Percentiles rank a stretch among this genome's conserved stretches.
Conservation (phyloP, 1,140 invertebrate species). For the Drosophila equinoxialis region DNA sequence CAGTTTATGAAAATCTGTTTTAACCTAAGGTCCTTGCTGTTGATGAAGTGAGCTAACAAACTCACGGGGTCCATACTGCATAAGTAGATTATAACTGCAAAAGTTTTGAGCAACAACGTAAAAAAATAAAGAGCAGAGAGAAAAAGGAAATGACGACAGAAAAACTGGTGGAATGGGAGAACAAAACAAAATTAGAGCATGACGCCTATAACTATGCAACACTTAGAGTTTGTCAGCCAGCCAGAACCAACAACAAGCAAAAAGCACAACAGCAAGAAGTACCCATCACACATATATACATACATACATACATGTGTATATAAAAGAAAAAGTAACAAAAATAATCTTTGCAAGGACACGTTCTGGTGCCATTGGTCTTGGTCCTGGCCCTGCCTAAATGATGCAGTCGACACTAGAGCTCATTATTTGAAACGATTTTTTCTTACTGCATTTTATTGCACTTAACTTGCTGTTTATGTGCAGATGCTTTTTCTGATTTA, state of each 20-base stretch:
- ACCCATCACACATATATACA: not conserved
- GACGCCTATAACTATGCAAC: conserved; percentile 23
- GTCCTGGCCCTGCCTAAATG: not conserved
- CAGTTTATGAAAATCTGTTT: not conserved
- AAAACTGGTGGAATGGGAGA: not conserved
- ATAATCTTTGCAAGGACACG: conserved; percentile 10
- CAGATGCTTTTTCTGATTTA: too few species aligned
- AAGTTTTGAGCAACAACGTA: conserved; percentile 2
- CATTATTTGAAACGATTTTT: conserved; percentile 21
- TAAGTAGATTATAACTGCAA: conserved; percentile 18
- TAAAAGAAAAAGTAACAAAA: not conserved
- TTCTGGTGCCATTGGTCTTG: not conserved
- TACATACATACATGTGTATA: not conserved
- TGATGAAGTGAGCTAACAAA: not conserved
- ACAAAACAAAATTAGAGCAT: conserved; percentile 13
- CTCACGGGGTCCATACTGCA: not conserved
- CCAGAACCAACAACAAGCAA: not conserved
- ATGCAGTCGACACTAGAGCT: not conserved
- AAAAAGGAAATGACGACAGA: not conserved
- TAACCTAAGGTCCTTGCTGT: not conserved
- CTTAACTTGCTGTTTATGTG: not conserved
- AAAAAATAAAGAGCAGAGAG: not conserved
- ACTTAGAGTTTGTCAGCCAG: conserved; percentile 16
- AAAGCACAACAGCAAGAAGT: conserved; percentile 6
- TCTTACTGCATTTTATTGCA: conserved; percentile 20